These are phyloP conservation scores for Steromphala cineraria DNA, from an alignment of 2,888 invertebrate genomes.

Conservation along the genomic window DNA sequence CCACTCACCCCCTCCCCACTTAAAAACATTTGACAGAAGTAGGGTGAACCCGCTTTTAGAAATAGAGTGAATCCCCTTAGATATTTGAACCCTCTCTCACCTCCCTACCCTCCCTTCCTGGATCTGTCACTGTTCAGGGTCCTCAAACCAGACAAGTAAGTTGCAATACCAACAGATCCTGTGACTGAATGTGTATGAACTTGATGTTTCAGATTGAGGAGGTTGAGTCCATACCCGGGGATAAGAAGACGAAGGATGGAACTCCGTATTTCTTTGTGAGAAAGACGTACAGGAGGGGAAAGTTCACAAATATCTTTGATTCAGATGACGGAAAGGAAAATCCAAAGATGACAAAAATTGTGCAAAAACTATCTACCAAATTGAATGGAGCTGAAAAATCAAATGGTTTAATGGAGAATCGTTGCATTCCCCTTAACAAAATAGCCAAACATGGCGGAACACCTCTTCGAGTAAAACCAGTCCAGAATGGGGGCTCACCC, in stretches of 20 bases:
- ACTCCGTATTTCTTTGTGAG: conserved; percentile 26
- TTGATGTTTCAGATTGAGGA: conserved; percentile 30
- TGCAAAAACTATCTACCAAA: neutral
- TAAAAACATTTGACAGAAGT: no score
- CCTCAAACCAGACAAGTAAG: no score
- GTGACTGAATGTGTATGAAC: no score
- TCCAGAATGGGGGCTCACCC: conserved; percentile 21
- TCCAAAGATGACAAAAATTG: no score
- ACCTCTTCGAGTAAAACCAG: neutral
- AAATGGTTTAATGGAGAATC: neutral
- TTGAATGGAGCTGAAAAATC: neutral
- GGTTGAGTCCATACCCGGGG: conserved; percentile 18
- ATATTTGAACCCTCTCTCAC: no score
- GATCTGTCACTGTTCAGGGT: no score
- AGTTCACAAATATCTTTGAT: conserved; percentile 1
- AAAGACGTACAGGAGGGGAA: conserved; percentile 23
- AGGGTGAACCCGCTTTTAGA: no score
- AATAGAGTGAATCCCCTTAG: no score
- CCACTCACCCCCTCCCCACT: no score
- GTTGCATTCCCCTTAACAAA: neutral
- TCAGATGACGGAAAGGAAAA: neutral
- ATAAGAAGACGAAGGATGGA: neutral
- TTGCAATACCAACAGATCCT: no score
- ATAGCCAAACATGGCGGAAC: neutral
- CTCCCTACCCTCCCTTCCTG: no score